Conservation (phyloP, 2,888 invertebrate species). For the Andricus quercusramuli region DNA sequence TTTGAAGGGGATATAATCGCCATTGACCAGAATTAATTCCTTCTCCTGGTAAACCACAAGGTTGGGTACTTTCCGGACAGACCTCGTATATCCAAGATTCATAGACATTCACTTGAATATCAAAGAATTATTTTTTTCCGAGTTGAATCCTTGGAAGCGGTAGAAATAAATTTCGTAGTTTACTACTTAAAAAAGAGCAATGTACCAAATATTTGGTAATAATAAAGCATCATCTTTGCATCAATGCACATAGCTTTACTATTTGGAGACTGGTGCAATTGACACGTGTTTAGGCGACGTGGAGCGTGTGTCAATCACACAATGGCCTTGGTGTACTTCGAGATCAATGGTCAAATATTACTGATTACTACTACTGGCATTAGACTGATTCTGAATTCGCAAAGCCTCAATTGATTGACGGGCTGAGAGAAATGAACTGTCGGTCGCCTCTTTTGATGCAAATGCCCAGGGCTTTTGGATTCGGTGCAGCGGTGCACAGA, state of each 20-base stretch:
- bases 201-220: too few relatives aligned
- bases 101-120: too few relatives aligned
- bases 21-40: too few relatives aligned
- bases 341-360: slow-evolving; percentile 32
- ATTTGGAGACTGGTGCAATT: slow-evolving; percentile 1
- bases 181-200: not conserved
- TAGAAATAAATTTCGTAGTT: not conserved
- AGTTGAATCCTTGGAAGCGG: too few relatives aligned
- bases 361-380: slow-evolving; percentile 34
- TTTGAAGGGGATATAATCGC: too few relatives aligned
- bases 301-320: slow-evolving; percentile 11
- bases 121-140: too few relatives aligned
- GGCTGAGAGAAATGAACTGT: slow-evolving; percentile 20
- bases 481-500: too few relatives aligned
- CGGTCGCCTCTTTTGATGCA: slow-evolving; percentile 33
- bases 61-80: too few relatives aligned
- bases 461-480: slow-evolving; percentile 30
- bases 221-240: not conserved
- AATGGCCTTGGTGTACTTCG: slow-evolving; percentile 28
- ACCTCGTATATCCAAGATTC: too few relatives aligned
- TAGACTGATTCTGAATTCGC: slow-evolving; percentile 39
- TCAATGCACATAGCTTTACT: not conserved
- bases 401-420: slow-evolving; percentile 38
- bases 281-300: not conserved
- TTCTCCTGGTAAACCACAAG: too few relatives aligned